These are phyloP conservation scores for Latrodectus geometricus DNA, from an alignment of 1,140 invertebrate genomes.

Conservation along the genomic window DNA sequence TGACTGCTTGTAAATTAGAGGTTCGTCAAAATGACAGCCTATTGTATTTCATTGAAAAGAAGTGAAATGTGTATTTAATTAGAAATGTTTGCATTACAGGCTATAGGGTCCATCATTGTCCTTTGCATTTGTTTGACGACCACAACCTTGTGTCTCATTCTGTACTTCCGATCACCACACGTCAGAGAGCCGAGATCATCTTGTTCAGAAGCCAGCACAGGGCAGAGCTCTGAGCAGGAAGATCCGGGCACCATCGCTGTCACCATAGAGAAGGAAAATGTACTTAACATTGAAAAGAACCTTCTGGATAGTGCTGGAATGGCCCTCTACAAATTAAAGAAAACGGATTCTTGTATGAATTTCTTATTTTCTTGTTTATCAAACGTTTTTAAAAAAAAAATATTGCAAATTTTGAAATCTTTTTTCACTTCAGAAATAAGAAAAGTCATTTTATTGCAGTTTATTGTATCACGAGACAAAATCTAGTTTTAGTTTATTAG, in stretches of 20 bases:
- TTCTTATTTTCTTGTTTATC: not conserved
- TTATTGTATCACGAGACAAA: too few species aligned
- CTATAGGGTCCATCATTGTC: slow-evolving; percentile 14
- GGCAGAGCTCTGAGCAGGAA: not conserved
- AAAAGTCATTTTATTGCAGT: too few species aligned
- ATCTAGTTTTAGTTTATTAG: too few species aligned
- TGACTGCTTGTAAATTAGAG: too few species aligned
- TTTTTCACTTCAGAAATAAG: too few species aligned
- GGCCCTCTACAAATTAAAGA: slow-evolving; percentile 42
- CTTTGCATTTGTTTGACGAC: slow-evolving; percentile 24
- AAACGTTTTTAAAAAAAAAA: too few species aligned
- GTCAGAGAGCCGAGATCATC: not conserved
- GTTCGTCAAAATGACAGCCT: too few species aligned
- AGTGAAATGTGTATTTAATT: too few species aligned
- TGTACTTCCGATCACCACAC: slow-evolving; percentile 27
- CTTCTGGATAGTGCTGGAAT: slow-evolving; percentile 20
- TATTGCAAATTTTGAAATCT: too few species aligned
- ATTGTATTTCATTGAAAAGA: too few species aligned
- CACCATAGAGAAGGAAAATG: not conserved
- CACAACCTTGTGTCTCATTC: slow-evolving; percentile 30
- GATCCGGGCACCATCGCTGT: not conserved
- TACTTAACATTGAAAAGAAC: not conserved
- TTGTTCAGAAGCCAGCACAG: not conserved
- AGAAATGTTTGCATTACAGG: not conserved
- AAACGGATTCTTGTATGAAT: slow-evolving; percentile 33